Base-by-base conservation (phyloP, 2,113 vertebrate genomes). In the Rhagologus leucostigma region DNA sequence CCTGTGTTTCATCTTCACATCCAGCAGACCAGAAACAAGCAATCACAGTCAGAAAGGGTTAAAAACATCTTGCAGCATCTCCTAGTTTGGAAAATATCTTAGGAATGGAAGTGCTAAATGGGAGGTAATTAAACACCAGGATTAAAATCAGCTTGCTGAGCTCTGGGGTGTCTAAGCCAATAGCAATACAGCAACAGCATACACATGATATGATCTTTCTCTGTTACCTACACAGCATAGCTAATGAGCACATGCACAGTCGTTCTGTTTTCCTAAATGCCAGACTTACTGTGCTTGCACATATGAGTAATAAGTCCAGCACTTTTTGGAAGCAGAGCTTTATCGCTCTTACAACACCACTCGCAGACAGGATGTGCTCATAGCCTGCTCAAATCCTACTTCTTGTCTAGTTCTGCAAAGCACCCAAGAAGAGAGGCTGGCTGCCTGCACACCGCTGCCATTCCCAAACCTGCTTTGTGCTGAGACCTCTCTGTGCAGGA, bases 251-350 rank as follows among this genome's bases (percentile, higher is more conserved):
- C 39, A 86, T 26, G 75, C 75, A 79, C 53, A 69, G 67, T 29
- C 7, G 5, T 62, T 69, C 85, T 94, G 37, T 73, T 83, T 90
- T 76, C 46, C 79, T 62, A 90, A 92, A 96, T 46, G 79, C 67
- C 94, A 92, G 62, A 77, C 52, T 90, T 71, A 39, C 82, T 27
- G 55, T 62, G 49, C 67, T 91, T 69, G 59, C 75, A 90, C 23
- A 33, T 63, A 84, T 59, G 79, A 95, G 70, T 85, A 94, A 83
- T 27, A 65, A 75, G 62, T 69, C n/a, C 85, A 88, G 37, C 59
- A 63, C 59, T 88, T 92, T 83, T 84, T 88, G 46, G 92, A 92
- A 95, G 76, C 32, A 76, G 57, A 88, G 63, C 26, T 83, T 83
- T 84, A 52, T 53, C n/a, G 4, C 68, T 96, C 76, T 41, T 37